A percentile compares a stretch with the other conserved stretches of the same genome.
phyloP scores from a whole-genome alignment of 2,797 vertebrate species.

The Eleutherodactylus coqui region DNA sequence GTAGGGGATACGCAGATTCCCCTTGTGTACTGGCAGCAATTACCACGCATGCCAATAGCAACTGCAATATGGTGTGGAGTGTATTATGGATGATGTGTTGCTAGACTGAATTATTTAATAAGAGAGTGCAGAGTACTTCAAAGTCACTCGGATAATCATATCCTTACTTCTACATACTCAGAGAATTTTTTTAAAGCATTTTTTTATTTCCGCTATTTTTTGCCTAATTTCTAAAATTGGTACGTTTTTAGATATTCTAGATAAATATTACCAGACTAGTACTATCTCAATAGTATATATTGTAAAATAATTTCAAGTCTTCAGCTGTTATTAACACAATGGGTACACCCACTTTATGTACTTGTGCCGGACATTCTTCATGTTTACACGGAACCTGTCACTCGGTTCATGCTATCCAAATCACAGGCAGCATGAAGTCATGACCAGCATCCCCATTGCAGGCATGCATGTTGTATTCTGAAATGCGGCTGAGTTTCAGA shows the following conservation, averaged over 20 bases:
- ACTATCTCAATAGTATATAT: too few species aligned
- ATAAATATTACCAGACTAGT: background rate
- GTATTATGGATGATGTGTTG: constrained; percentile 19
- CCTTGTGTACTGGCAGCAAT: constrained; percentile 36
- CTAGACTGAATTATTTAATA: constrained; percentile 23
- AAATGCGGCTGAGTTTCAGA: too few species aligned
- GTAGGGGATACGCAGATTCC: constrained; percentile 19
- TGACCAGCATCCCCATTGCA: too few species aligned
- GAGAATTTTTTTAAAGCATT: background rate
- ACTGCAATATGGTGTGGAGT: constrained; percentile 22
- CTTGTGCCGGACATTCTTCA: too few species aligned
- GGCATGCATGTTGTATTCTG: too few species aligned
- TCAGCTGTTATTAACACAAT: too few species aligned
- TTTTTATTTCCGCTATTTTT: background rate
- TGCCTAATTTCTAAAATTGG: background rate
- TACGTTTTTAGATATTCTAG: background rate
- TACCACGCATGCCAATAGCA: constrained; percentile 2
- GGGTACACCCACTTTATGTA: too few species aligned
- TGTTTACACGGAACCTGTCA: too few species aligned
- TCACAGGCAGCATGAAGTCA: too few species aligned
- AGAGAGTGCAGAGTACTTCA: constrained; percentile 2
- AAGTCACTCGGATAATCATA: background rate
- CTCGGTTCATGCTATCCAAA: too few species aligned
- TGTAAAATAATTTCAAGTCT: too few species aligned
- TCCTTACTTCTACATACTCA: background rate